Percentiles rank a stretch among this genome's conserved stretches.
These are phyloP conservation scores for Crenuchus spilurus DNA, from an alignment of 2,797 vertebrate genomes.

Conservation along the genomic window DNA sequence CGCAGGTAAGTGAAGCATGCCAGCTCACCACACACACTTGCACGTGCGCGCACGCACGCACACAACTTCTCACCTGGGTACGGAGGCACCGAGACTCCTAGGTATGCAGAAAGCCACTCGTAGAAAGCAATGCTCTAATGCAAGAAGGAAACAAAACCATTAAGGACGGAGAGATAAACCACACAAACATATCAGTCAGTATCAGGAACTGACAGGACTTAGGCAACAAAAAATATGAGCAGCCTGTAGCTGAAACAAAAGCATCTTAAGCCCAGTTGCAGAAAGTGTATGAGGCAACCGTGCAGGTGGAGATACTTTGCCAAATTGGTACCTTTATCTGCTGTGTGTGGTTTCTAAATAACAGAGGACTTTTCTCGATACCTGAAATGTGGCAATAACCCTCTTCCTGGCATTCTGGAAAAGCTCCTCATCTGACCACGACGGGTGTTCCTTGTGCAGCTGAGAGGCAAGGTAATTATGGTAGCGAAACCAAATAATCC, in stretches of 20 bases:
- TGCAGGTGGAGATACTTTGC: constrained; percentile 32
- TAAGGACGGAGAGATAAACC: constrained; percentile 14
- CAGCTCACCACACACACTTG: constrained; percentile 45
- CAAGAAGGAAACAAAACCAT: constrained; percentile 31
- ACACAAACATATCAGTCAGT: constrained; percentile 1
- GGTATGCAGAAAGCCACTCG: constrained; percentile 88
- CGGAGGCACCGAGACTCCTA: constrained; percentile 62
- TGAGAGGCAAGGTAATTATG: constrained; percentile 86
- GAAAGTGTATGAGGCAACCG: constrained; percentile 36
- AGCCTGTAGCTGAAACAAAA: constrained; percentile 38
- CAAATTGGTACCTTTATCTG: constrained; percentile 42
- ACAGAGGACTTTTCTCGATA: constrained; percentile 69
- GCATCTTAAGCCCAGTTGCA: constrained; percentile 26
- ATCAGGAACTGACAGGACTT: constrained; percentile 13
- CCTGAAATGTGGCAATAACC: constrained; percentile 93
- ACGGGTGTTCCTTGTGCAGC: constrained; percentile 74
- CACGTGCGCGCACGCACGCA: constrained; percentile 46
- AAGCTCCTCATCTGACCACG: constrained; percentile 90
- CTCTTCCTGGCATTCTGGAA: constrained; percentile 92
- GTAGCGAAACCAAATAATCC: constrained; percentile 94
- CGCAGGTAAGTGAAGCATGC: constrained; percentile 67
- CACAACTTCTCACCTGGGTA: constrained; percentile 82
- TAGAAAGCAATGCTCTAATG: constrained; percentile 88
- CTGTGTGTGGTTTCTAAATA: constrained; percentile 58
- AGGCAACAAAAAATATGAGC: constrained; percentile 1